These are phyloP conservation scores for Mercenaria mercenaria DNA, from an alignment of 1,140 invertebrate genomes.

Conservation along the genomic window DNA sequence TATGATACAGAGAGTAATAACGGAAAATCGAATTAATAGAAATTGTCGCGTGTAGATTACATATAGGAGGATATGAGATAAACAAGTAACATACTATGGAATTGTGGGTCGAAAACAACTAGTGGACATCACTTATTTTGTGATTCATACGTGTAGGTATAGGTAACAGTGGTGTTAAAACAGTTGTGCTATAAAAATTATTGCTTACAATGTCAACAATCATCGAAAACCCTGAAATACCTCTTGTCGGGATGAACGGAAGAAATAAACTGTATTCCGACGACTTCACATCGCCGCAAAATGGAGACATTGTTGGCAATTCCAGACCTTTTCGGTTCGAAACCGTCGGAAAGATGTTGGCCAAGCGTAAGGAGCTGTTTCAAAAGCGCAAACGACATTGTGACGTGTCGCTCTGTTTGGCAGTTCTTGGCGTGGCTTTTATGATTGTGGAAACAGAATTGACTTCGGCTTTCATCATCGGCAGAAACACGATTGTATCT, in stretches of 20 bases:
- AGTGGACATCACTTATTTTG: too few species aligned
- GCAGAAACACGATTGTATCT: conserved; percentile 67
- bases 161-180: too few species aligned
- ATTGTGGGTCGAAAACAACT: too few species aligned
- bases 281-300: conserved; percentile 12
- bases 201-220: conserved; percentile 73
- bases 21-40: too few species aligned
- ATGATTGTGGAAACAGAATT: conserved; percentile 84
- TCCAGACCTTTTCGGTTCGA: conserved; percentile 69
- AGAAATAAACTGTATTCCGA: conserved; percentile 71
- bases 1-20: too few species aligned
- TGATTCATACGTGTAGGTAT: too few species aligned
- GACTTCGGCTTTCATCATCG: conserved; percentile 69
- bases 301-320: conserved; percentile 9
- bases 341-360: conserved; percentile 80
- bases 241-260: conserved; percentile 80
- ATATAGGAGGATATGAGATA: too few species aligned
- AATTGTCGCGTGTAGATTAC: too few species aligned
- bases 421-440: conserved; percentile 79
- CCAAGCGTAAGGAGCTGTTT: conserved; percentile 82
- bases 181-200: too few species aligned
- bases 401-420: conserved; percentile 80
- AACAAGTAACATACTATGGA: too few species aligned
- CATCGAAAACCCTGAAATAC: conserved; percentile 80
- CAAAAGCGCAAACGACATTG: conserved; percentile 74